These are phyloP conservation scores for Machimus rusticus DNA, from an alignment of 2,888 invertebrate species.

Conservation along the genomic window DNA sequence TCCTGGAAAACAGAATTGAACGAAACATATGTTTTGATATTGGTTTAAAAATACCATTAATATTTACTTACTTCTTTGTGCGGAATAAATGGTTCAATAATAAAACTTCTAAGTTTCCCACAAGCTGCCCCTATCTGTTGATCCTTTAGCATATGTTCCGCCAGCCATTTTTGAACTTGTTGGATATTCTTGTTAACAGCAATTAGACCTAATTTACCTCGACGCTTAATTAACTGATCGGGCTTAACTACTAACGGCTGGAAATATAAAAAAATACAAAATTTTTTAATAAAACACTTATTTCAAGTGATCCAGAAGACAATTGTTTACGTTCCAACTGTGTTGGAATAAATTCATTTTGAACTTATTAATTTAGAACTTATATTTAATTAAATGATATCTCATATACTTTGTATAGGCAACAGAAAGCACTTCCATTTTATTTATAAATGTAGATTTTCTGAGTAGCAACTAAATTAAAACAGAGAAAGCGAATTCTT, in stretches of 20 bases:
- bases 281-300: background rate
- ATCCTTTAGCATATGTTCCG: constrained; percentile 82
- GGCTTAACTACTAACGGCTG: constrained; percentile 97
- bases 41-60: background rate
- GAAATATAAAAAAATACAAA: constrained; percentile 47
- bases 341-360: too few species aligned
- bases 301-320: too few species aligned
- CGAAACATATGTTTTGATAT: background rate
- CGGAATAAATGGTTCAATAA: constrained; percentile 95
- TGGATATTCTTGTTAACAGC: constrained; percentile 88
- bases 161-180: constrained; percentile 86
- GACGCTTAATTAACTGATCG: constrained; percentile 97
- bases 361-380: too few species aligned
- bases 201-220: constrained; percentile 96
- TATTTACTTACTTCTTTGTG: constrained; percentile 78
- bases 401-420: too few species aligned
- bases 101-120: constrained; percentile 91
- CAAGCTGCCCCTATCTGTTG: constrained; percentile 86
- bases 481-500: background rate
- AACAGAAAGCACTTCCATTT: background rate
- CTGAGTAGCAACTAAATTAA: background rate
- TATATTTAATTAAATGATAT: too few species aligned
- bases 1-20: constrained; percentile 65
- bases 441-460: background rate
- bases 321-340: too few species aligned